Base-by-base conservation (phyloP, 2,888 invertebrate species). In the Peribatodes rhomboidaria region DNA sequence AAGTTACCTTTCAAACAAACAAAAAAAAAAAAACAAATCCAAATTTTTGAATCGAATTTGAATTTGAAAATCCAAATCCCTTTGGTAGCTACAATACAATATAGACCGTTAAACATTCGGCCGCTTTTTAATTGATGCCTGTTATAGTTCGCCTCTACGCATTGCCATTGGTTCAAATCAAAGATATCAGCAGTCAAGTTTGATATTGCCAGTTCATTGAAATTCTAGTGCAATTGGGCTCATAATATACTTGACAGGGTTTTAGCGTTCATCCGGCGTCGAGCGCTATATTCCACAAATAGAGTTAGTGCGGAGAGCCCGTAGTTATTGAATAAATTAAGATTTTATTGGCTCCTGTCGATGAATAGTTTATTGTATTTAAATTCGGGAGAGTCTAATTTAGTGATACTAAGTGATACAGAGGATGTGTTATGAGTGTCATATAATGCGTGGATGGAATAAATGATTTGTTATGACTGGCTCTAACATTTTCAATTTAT, bases 291-390 rank as follows among this genome's bases (percentile, higher is more conserved):
- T 2, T 35, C 18, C 13, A 2, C 11, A 33, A 50, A 37, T 14
- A 27, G 10, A 27, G 14, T 16, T 53, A 14, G 3, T 22, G 20
- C n/a, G n/a, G 8, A 14, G 18, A 35, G 47, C 14, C 14, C n/a
- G n/a, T 3, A n/a, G 13, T 37, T n/a, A n/a, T 53, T 14, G 35
- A 22, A 39, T 53, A 6, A 11, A 53, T 53, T n/a, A 53, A 53
- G 7, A 27, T 39, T 41, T 53, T 27, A 53, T 53, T 39, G 53
- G 20, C 20, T 1, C 9, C 31, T 6, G 6, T 27, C 27, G 41
- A 31, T 39, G 47, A 58, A 58, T 49, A 31, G 58, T 58, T 52
- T 42, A 59, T 59, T 59, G 59, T 59, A 59, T 59, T 52, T 35
- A 59, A 59, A 59, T 59, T 50, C 20, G 14, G 14, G 56, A 22